Percentiles rank a stretch among this genome's conserved stretches.
phyloP scores from a whole-genome alignment of 2,888 invertebrate genomes.

The Oligia strigilis region DNA sequence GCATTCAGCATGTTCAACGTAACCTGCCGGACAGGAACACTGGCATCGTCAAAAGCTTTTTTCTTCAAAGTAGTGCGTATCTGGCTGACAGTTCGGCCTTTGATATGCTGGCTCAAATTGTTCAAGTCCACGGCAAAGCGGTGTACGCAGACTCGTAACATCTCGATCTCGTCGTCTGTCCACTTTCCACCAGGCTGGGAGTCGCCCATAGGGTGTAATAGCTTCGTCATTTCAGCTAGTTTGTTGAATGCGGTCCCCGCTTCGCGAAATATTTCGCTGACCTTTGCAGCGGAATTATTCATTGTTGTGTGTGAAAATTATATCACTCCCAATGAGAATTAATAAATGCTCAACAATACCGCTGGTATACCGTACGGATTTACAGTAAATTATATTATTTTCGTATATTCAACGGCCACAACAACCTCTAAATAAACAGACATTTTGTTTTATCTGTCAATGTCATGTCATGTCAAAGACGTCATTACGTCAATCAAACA shows the following conservation, averaged over 20 bases:
- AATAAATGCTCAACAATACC: neutral
- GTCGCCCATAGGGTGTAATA: conserved; percentile 96
- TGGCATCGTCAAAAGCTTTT: conserved; percentile 96
- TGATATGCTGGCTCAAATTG: conserved; percentile 52
- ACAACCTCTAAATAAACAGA: conserved; percentile 42
- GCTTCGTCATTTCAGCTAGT: conserved; percentile 97
- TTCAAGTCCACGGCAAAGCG: conserved; percentile 58
- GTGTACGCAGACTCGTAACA: conserved; percentile 55
- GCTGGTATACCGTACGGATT: neutral
- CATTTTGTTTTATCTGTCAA: conserved; percentile 35
- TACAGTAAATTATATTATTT: conserved; percentile 9
- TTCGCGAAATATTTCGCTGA: conserved; percentile 98
- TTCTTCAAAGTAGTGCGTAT: conserved; percentile 96
- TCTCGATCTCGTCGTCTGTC: conserved; percentile 62
- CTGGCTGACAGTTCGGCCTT: conserved; percentile 86
- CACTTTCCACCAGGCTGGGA: conserved; percentile 91
- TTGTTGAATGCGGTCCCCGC: conserved; percentile 98
- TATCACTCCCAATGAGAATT: neutral
- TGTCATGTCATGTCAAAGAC: conserved; percentile 40
- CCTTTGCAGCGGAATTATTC: conserved; percentile 88
- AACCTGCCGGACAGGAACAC: conserved; percentile 94
- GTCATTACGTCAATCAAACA: neutral
- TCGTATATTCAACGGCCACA: neutral
- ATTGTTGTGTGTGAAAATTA: conserved; percentile 14
- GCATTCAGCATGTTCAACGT: conserved; percentile 98